Evolutionary conservation across 2,113 vertebrate species (phyloP), one percentile per base, ranked within the genome.

Genomic region (Raphicerus campestris): DNA sequence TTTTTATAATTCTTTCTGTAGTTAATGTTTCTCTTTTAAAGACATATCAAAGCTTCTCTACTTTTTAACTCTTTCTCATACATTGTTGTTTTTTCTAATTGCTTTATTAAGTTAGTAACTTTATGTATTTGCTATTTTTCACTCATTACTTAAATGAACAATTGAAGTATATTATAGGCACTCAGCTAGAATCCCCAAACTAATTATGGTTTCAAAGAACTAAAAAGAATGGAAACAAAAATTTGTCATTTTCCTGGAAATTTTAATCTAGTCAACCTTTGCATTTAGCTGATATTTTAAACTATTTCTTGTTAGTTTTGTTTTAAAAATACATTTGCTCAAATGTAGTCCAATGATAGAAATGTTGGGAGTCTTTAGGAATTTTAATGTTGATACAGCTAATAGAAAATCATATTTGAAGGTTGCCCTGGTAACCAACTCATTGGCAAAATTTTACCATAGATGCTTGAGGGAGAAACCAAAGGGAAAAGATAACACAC

Each of bases 131-230:
- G 53, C 32, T 28, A 70, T 42, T 51, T 84, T 89, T 93, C 61
- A 89, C 53, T 93, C 42, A 66, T 75, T 45, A 66, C 30, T 70
- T 75, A 96, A 89, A 73, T 35, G 39, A 95, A n/a, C 6, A 77
- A 70, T 20, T 10, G 35, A 73, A 84, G 16, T 24, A 9, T n/a
- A 39, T 88, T 82, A 85, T 82, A 85, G 66, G 45, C 14, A 95
- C 14, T 78, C 22, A 63, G 32, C 49, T 94, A 53, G 55, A 78
- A 51, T 3, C 26, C 22, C 39, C 19, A 87, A 53, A 32, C 6
- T 73, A 22, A 92, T 82, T 45, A 32, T 49, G 63, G 4, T 85
- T 94, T 97, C 88, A 93, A 96, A 86, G 73, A 90, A 11, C 28
- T 89, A 49, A 91, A 39, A 55, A 93, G 28, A 78, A 83, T 78